Conservation (phyloP, 23 tunicate species). For the Halocynthia roretzi region DNA sequence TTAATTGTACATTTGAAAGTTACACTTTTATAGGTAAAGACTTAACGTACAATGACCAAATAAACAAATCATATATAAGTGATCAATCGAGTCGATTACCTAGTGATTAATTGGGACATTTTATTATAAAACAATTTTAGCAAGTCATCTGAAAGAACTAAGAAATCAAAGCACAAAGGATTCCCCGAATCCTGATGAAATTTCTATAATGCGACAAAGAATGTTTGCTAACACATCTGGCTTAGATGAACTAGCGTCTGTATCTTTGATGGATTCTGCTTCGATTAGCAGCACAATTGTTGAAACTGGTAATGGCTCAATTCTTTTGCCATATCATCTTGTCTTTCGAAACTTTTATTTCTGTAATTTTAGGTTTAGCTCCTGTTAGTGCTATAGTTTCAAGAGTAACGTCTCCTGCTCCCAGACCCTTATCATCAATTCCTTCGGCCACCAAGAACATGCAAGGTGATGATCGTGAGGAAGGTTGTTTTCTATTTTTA, state of each 20-base stretch:
- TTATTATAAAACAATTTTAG: too few relatives aligned
- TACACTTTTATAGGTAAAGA: too few relatives aligned
- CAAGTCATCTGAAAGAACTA: neutral
- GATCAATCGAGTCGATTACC: too few relatives aligned
- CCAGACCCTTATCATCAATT: conserved; percentile 10
- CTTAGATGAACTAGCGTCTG: conserved; percentile 21
- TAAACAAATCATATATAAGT: too few relatives aligned
- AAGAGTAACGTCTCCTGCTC: conserved; percentile 30
- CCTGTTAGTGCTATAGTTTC: conserved; percentile 48
- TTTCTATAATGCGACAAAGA: neutral
- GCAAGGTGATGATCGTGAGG: conserved; percentile 7
- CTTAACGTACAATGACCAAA: too few relatives aligned
- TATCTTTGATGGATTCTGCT: conserved; percentile 18
- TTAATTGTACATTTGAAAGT: too few relatives aligned
- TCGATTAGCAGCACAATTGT: conserved; percentile 3
- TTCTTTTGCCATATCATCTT: neutral
- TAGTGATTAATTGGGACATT: too few relatives aligned
- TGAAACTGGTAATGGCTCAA: conserved; percentile 19
- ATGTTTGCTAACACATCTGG: neutral
- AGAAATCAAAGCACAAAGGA: conserved; percentile 8
- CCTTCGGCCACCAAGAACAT: neutral
- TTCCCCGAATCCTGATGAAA: neutral
- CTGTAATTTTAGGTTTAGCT: conserved; percentile 28
- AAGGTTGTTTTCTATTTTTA: conserved; percentile 14
- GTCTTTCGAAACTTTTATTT: neutral